Evolutionary conservation across 92 coral and sea anemone species (phyloP), one percentile per base, ranked within the genome.

Genomic region (Muricea muricata): DNA sequence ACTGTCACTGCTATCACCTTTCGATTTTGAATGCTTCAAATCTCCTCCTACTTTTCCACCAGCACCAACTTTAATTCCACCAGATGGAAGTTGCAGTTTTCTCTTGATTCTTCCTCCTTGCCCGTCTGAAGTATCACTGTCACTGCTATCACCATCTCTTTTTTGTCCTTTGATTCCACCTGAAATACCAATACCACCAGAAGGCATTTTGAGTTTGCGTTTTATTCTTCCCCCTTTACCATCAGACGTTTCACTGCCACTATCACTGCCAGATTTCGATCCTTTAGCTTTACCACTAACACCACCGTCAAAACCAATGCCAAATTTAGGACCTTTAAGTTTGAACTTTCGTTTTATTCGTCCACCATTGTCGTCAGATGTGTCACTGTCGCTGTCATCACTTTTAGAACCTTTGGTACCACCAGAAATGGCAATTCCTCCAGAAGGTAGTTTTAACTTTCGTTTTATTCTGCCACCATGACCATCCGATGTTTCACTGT

Each of bases 181-280:
- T 3, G 65, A 34, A 23, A 76, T 55, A 3, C 81, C 81, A 42
- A 73, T 45, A 10, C 79, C 79, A 63, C 20, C 65, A 42, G 65
- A 29, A 76, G 81, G 81, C 81, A 76, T 29, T 76, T 76, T 76
- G 18, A 76, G 15, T 13, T 76, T 76, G 48, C 81, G 32, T 55
- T 76, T 76, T 6, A 76, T 76, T 29, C 81, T 76, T 14, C 81
- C 81, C 29, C 81, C 81, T 5, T 76, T 33, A 18, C 81, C 81
- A 55, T 76, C 81, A 20, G 81, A 76, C n/a, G 81, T 76, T 2
- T 74, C 80, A 37, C 77, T 70, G 45, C 23, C 77, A 15, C 80
- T 74, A 17, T 48, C 80, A 24, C 58, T 52, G 35, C 3, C 65
- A 2, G 52, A 40, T 70, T 40, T 68, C 23, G 33, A 21, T 20